Conservation (phyloP, 2,113 vertebrate species). For the Urocitellus parryii region DNA sequence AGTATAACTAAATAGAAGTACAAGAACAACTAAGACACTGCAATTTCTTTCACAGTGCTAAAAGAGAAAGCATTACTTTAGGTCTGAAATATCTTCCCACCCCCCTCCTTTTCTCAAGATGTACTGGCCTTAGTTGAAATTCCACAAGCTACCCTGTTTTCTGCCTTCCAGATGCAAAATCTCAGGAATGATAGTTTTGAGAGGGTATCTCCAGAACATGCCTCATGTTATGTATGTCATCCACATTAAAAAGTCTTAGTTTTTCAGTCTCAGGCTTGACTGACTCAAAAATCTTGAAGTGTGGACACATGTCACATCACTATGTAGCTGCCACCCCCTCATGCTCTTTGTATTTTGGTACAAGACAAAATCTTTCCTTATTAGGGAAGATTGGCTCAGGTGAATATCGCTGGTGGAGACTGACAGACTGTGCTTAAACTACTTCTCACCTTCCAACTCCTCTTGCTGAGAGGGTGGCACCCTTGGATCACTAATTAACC, state of each 20-base stretch:
- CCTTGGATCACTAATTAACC: slow-evolving; percentile 66
- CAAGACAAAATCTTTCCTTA: not conserved
- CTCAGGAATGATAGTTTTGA: not conserved
- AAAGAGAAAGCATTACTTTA: slow-evolving; percentile 36
- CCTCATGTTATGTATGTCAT: not conserved
- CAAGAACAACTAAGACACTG: not conserved
- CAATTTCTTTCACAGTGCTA: not conserved
- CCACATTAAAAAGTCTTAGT: not conserved
- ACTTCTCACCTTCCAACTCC: slow-evolving; percentile 57
- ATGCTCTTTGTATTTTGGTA: not conserved
- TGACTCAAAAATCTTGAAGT: not conserved
- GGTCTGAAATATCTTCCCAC: not conserved
- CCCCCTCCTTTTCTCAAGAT: not conserved
- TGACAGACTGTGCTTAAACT: slow-evolving; percentile 6
- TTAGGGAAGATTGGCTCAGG: not conserved
- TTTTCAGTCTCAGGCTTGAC: not conserved
- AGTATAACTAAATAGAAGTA: not conserved
- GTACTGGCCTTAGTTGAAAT: not conserved
- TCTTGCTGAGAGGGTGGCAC: slow-evolving; percentile 35
- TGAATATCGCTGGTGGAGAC: not conserved
- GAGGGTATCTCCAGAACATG: not conserved
- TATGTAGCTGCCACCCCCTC: not conserved
- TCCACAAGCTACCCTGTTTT: not conserved
- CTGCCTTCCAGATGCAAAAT: not conserved
- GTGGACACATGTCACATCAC: not conserved